Conservation (phyloP, 2,113 vertebrate genomes). For the Malurus melanocephalus region DNA sequence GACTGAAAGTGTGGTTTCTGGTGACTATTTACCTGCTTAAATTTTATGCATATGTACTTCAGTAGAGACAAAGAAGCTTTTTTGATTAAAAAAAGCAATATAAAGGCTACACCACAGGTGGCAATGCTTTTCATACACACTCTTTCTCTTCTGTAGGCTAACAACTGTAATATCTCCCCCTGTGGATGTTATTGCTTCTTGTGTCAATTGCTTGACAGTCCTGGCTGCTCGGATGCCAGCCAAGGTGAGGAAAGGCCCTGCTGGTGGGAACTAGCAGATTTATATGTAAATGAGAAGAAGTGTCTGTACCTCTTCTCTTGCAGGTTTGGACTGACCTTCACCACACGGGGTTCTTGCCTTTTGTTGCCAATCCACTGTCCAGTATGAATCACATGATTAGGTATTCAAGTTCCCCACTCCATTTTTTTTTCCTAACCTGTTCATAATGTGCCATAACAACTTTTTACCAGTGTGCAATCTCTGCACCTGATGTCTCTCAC, state of each 20-base stretch:
- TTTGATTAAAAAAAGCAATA: background rate
- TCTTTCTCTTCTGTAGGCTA: slow-evolving; percentile 72
- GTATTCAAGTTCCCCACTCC: slow-evolving; percentile 59
- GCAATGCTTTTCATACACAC: background rate
- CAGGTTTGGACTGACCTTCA: slow-evolving; percentile 97
- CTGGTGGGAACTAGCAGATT: background rate
- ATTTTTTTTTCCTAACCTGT: background rate
- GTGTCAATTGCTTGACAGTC: slow-evolving; percentile 91
- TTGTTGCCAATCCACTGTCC: slow-evolving; percentile 84
- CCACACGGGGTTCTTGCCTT: slow-evolving; percentile 94
- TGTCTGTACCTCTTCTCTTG: background rate
- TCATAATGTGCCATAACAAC: background rate
- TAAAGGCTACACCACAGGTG: background rate
- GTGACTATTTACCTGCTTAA: background rate
- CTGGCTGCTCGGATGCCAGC: slow-evolving; percentile 90
- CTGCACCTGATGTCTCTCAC: background rate
- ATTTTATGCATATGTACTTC: background rate
- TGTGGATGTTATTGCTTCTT: slow-evolving; percentile 93
- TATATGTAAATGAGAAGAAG: background rate
- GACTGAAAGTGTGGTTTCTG: background rate
- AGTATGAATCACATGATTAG: slow-evolving; percentile 88
- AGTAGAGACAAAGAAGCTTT: background rate
- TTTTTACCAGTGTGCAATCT: background rate
- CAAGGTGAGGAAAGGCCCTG: slow-evolving; percentile 77
- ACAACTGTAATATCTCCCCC: slow-evolving; percentile 92